Evolutionary conservation across 2,113 vertebrate genomes (phyloP).

Genomic region (Otocyon megalotis): DNA sequence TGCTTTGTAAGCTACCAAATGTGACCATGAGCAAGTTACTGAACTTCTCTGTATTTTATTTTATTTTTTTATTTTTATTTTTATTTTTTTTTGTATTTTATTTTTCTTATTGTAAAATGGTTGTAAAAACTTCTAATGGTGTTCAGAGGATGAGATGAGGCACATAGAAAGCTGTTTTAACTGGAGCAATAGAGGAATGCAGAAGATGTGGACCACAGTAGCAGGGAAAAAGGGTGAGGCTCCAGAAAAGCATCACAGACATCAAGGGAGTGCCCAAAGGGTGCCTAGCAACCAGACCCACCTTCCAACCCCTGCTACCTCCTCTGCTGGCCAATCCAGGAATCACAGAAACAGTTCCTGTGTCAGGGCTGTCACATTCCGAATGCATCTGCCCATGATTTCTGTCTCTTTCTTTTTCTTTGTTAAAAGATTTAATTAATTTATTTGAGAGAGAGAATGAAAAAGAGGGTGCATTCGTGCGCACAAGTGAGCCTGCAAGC

Average conservation of each 20-base stretch:
- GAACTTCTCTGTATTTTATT: not conserved
- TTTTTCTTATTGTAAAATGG: not conserved
- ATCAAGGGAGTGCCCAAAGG: not conserved
- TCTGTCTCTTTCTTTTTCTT: not conserved
- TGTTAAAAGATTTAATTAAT: too few species aligned
- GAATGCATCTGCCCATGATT: not conserved
- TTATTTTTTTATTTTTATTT: too few species aligned
- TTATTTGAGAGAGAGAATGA: not conserved
- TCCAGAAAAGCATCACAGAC: not conserved
- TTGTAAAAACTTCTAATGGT: not conserved
- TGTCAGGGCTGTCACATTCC: not conserved
- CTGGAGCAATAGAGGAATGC: not conserved
- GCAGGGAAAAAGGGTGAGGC: not conserved
- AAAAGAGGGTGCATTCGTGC: too few species aligned
- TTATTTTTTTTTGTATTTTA: too few species aligned
- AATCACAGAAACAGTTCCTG: too few species aligned
- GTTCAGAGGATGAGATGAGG: not conserved
- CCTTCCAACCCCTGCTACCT: not conserved
- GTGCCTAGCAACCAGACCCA: not conserved
- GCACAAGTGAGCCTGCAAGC: not conserved
- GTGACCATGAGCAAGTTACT: not conserved
- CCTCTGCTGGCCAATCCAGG: not conserved
- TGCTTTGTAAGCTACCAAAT: not conserved
- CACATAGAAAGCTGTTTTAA: not conserved
- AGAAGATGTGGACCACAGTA: not conserved